Percentiles rank a stretch among this genome's conserved stretches.
Evolutionary conservation across 2,797 vertebrate genomes (phyloP).

Genomic region (Naso thynnoides): DNA sequence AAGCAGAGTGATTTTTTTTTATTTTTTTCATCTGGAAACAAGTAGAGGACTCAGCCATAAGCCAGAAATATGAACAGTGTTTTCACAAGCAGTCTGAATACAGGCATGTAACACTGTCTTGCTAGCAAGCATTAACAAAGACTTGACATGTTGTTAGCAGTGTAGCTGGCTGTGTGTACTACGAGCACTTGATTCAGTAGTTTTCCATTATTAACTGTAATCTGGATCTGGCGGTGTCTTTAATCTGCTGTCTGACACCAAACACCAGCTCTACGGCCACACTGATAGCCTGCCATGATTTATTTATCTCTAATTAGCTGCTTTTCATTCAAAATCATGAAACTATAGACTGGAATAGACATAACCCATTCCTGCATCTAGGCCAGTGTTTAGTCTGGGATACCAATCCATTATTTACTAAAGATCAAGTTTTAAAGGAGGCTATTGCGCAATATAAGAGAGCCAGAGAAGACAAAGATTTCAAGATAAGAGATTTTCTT

Average conservation of each 20-base stretch:
- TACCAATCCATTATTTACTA: slow-evolving; percentile 80
- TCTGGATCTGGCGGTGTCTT: slow-evolving; percentile 69
- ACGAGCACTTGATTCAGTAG: slow-evolving; percentile 41
- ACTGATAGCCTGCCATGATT: slow-evolving; percentile 85
- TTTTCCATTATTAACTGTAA: slow-evolving; percentile 77
- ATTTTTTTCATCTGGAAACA: neutral
- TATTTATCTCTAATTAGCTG: slow-evolving; percentile 89
- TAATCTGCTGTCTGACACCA: slow-evolving; percentile 76
- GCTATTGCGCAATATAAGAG: slow-evolving; percentile 52
- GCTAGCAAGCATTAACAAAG: slow-evolving; percentile 20
- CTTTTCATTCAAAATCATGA: slow-evolving; percentile 85
- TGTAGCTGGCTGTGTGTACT: slow-evolving; percentile 32
- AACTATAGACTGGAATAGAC: slow-evolving; percentile 82
- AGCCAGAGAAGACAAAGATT: slow-evolving; percentile 32
- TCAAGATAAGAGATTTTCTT: slow-evolving; percentile 25
- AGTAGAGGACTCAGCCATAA: neutral
- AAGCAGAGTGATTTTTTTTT: neutral
- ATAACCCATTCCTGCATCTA: slow-evolving; percentile 78
- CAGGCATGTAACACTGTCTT: slow-evolving; percentile 11
- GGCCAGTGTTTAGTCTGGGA: slow-evolving; percentile 79
- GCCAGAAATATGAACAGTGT: neutral
- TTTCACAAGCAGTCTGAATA: neutral
- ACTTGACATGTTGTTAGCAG: slow-evolving; percentile 2
- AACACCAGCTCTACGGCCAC: slow-evolving; percentile 80
- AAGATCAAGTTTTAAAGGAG: slow-evolving; percentile 77